phyloP scores from a whole-genome alignment of 30 jellyfish, hydroid and myxozoan genomes.

The Pseudorhiza aurosa region DNA sequence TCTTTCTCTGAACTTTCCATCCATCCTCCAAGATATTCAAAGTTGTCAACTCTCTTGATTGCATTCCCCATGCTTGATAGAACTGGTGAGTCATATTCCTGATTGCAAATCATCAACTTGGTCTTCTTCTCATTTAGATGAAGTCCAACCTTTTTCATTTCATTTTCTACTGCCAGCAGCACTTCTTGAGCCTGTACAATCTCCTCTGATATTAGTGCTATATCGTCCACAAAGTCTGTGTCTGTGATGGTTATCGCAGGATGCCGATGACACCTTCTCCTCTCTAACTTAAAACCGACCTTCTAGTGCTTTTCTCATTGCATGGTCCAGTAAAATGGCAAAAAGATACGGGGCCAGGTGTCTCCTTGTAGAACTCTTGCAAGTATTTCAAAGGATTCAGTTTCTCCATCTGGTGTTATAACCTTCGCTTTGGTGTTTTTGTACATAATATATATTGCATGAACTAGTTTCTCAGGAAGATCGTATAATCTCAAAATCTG shows the following conservation, averaged over 20 bases:
- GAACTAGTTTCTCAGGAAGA: constrained; percentile 9
- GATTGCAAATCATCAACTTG: neutral
- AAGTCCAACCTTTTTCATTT: constrained; percentile 4
- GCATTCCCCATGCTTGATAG: neutral
- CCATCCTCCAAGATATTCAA: constrained; percentile 38
- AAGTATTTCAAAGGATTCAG: constrained; percentile 8
- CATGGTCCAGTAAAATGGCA: constrained; percentile 20
- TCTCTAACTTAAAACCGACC: neutral
- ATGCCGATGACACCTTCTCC: neutral
- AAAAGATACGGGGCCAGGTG: constrained; percentile 54
- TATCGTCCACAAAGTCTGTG: neutral
- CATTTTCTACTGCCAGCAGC: neutral
- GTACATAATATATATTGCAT: neutral
- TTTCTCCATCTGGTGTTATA: constrained; percentile 22
- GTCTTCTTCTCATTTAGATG: constrained; percentile 14
- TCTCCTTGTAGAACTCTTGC: too few species aligned
- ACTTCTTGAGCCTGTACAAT: constrained; percentile 1
- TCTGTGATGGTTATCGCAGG: neutral
- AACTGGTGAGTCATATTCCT: too few species aligned
- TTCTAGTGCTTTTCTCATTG: neutral
- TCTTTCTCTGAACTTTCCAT: constrained; percentile 1
- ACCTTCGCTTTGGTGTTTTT: constrained; percentile 21
- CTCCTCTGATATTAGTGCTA: constrained; percentile 6
- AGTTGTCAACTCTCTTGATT: constrained; percentile 7
- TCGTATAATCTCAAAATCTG: constrained; percentile 38